A percentile compares a stretch with the other conserved stretches of the same genome.
These are phyloP conservation scores for Muschampia plurimacula DNA, from an alignment of 2,888 invertebrate genomes.

Conservation along the genomic window DNA sequence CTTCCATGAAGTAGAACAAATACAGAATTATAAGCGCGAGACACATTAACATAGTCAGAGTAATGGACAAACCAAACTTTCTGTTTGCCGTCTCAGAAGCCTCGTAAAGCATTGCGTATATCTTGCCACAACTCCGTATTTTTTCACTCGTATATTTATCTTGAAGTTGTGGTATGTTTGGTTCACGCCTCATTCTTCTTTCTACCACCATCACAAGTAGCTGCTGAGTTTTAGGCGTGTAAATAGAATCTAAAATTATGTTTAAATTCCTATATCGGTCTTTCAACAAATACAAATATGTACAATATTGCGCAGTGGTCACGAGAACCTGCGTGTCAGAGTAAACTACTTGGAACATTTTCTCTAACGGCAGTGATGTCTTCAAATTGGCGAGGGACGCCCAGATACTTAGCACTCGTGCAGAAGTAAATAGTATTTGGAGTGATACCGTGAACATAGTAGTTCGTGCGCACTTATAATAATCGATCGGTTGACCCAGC, in stretches of 20 bases:
- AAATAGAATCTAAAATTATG: constrained; percentile 57
- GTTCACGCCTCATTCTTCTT: constrained; percentile 47
- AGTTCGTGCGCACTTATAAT: constrained; percentile 51
- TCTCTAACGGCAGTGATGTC: constrained; percentile 55
- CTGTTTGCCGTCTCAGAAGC: constrained; percentile 52
- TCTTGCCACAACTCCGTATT: constrained; percentile 61
- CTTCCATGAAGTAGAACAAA: constrained; percentile 74
- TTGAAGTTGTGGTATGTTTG: constrained; percentile 54
- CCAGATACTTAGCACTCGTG: constrained; percentile 59
- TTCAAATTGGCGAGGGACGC: constrained; percentile 53
- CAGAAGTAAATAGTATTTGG: constrained; percentile 51
- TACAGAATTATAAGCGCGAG: constrained; percentile 59
- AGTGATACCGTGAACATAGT: constrained; percentile 49
- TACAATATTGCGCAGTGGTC: constrained; percentile 58
- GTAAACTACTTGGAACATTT: constrained; percentile 61
- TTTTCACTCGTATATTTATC: constrained; percentile 60
- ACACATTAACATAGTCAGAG: constrained; percentile 56
- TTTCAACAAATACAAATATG: constrained; percentile 53
- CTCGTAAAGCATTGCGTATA: constrained; percentile 61
- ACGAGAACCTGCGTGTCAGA: constrained; percentile 58
- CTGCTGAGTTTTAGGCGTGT: constrained; percentile 54
- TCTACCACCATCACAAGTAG: constrained; percentile 55
- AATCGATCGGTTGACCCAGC: constrained; percentile 57
- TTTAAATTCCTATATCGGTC: constrained; percentile 62
- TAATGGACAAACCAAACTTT: constrained; percentile 58